phyloP scores from a whole-genome alignment of 2,888 invertebrate genomes.

The Sclerodermus sp. region DNA sequence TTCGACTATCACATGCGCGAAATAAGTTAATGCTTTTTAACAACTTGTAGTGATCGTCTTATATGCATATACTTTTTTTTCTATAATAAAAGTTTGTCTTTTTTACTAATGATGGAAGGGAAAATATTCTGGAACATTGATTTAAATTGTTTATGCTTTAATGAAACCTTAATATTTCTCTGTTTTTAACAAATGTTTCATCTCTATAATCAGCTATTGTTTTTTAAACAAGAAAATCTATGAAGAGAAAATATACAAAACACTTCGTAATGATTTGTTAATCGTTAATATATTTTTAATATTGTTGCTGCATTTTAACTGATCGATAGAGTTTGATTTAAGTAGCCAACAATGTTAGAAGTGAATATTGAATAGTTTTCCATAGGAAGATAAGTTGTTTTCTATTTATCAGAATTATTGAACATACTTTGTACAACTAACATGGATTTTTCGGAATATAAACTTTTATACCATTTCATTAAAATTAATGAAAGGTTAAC shows the following conservation, averaged over 20 bases:
- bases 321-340: not conserved
- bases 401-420: not conserved
- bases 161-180: no score
- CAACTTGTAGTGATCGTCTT: not conserved
- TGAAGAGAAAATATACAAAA: not conserved
- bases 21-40: slow-evolving; percentile 8
- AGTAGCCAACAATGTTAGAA: not conserved
- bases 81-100: no score
- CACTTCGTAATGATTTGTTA: no score
- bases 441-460: not conserved
- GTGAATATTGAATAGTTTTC: not conserved
- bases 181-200: no score
- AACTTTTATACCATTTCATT: not conserved
- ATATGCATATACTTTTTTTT: no score
- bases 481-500: not conserved
- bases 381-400: not conserved
- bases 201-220: not conserved
- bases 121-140: no score
- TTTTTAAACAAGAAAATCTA: not conserved
- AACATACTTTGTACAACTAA: not conserved
- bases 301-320: not conserved
- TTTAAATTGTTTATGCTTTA: no score
- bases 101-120: no score
- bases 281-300: not conserved
- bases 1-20: slow-evolving; percentile 23